Base-by-base conservation (phyloP, 2,113 vertebrate genomes). In the Chamaetylas fuelleborni region DNA sequence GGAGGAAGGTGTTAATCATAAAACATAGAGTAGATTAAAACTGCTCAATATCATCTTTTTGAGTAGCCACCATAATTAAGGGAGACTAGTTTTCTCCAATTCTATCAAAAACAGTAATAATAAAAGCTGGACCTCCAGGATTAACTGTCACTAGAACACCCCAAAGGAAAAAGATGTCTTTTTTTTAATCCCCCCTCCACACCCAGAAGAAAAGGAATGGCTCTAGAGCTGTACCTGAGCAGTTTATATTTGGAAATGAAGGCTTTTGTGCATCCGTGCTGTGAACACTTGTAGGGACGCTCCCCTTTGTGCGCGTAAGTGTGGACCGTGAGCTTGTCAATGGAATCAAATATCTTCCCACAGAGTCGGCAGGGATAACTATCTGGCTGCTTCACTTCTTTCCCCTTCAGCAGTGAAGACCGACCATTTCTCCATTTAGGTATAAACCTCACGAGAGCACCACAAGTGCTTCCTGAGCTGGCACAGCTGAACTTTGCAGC, bases 191-290 rank as follows among this genome's bases (percentile, higher is more conserved):
- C 2, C 28, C 12, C 25, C 65, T 4, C 40, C 64, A 3, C 14
- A 26, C 23, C 58, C 80, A 81, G 40, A 8, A 81, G 64, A 61
- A 79, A 86, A 78, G 16, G 20, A 66, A 22, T 19, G 20, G 48
- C 53, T 90, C 47, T 33, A 84, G 72, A 66, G 82, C 71, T 95
- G 96, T 97, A 98, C 98, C 98, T 98, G 96, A 98, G 97, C 83
- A 98, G 67, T 82, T 98, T 98, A 67, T 98, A 98, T 97, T 97
- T 98, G 94, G 98, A 98, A 96, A 98, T 96, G 92, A 98, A 98
- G 86, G 98, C 97, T 96, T 98, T 98, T 85, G 97, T 96, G 90
- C 98, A 98, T 90, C 97, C 98, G 65, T 97, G 93, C 88, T 98
- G 96, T 4, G 96, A 87, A 69, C 98, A 98, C 96, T 97, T 97